These are phyloP conservation scores for Falco peregrinus DNA, from an alignment of 2,797 vertebrate species.

Conservation along the genomic window DNA sequence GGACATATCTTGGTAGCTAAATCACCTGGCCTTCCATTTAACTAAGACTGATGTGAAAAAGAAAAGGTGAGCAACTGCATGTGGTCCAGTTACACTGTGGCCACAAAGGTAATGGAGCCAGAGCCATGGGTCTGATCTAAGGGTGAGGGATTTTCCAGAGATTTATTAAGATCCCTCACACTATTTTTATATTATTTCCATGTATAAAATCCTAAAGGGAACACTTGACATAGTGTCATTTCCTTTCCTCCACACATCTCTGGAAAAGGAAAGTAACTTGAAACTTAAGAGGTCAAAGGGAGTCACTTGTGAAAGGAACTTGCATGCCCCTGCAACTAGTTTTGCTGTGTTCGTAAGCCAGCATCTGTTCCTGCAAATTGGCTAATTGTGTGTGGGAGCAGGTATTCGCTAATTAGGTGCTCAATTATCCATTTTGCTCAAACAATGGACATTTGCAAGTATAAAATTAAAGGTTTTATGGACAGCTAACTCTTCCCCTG, in stretches of 20 bases:
- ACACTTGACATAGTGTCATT: neutral
- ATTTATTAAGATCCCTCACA: neutral
- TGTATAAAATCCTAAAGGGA: neutral
- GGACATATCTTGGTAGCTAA: neutral
- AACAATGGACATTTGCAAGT: conserved; percentile 26
- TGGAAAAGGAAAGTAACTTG: neutral
- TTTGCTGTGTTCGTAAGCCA: neutral
- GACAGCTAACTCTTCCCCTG: neutral
- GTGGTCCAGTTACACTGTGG: neutral
- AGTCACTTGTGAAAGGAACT: neutral
- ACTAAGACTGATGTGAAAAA: neutral
- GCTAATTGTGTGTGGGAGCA: conserved; percentile 23
- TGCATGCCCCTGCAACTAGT: neutral
- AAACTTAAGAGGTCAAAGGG: neutral
- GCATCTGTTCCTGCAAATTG: conserved; percentile 38
- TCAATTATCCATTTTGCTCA: conserved; percentile 46
- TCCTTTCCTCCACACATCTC: neutral
- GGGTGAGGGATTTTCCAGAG: neutral
- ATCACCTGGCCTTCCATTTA: neutral
- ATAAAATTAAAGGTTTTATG: conserved; percentile 32
- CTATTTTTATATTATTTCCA: neutral
- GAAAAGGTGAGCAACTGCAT: neutral
- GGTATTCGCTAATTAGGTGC: conserved; percentile 52
- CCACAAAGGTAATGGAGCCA: neutral
- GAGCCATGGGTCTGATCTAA: neutral